Conservation (phyloP, 2,797 vertebrate species). For the Pangasius mekongensis region DNA sequence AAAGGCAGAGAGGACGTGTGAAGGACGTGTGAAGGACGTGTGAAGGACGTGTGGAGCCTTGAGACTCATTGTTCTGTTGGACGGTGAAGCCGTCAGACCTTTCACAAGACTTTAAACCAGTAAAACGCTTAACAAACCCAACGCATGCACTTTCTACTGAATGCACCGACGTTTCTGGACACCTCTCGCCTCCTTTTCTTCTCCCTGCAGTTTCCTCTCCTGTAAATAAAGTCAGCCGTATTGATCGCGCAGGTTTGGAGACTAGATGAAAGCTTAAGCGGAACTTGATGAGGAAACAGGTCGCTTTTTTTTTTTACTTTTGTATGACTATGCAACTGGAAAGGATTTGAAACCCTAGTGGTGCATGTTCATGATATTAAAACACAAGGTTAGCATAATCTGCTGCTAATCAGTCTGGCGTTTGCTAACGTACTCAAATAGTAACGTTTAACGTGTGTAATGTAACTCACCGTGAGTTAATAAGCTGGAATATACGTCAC, state of each 20-base stretch:
- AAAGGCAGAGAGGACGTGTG: background rate
- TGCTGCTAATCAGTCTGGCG: conserved; percentile 33
- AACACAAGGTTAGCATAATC: conserved; percentile 17
- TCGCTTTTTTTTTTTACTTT: background rate
- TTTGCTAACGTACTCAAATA: conserved; percentile 9
- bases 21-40: too few species aligned
- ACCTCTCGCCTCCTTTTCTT: conserved; percentile 35
- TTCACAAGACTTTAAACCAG: conserved; percentile 61
- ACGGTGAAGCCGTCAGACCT: conserved; percentile 41
- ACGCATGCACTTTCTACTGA: conserved; percentile 70
- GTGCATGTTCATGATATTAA: conserved; percentile 48
- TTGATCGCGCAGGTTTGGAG: background rate
- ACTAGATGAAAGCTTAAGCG: conserved; percentile 13
- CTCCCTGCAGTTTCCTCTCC: conserved; percentile 23
- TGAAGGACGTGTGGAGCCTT: conserved; percentile 45
- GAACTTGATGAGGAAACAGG: background rate
- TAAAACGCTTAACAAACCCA: conserved; percentile 62
- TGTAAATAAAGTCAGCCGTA: conserved; percentile 40
- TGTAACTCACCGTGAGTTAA: background rate
- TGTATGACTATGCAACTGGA: conserved; percentile 63
- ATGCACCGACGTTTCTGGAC: conserved; percentile 55
- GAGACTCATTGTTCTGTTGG: conserved; percentile 63
- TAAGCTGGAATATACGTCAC: background rate
- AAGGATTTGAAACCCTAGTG: conserved; percentile 12
- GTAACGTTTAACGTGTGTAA: conserved; percentile 17